phyloP scores from a whole-genome alignment of 1,140 invertebrate species.

The Lordiphosa clarofinis region DNA sequence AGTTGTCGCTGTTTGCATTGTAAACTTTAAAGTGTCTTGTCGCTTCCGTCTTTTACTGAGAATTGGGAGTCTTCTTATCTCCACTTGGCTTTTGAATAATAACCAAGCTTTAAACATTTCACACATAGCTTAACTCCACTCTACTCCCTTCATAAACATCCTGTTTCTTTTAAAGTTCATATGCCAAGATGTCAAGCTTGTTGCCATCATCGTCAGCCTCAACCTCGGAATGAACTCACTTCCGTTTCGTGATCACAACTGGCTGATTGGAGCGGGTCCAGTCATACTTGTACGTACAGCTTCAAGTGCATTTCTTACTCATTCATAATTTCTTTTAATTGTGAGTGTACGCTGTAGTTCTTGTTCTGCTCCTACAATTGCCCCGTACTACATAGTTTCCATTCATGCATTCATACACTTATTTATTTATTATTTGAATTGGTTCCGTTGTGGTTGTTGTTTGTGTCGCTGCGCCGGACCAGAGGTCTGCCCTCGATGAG shows the following conservation, averaged over 20 bases:
- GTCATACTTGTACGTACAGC: conserved; percentile 11
- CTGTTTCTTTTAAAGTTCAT: too few relatives aligned
- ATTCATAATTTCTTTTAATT: conserved; percentile 77
- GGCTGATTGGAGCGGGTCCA: conserved; percentile 26
- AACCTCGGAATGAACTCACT: conserved; percentile 62
- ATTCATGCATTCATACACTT: conserved; percentile 50
- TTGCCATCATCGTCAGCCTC: conserved; percentile 18
- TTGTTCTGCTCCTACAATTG: conserved; percentile 35
- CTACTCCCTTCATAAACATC: too few relatives aligned
- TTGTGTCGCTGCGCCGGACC: not conserved
- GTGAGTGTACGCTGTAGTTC: conserved; percentile 9
- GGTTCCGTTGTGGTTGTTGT: conserved; percentile 17
- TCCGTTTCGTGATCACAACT: conserved; percentile 35
- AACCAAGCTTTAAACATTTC: too few relatives aligned
- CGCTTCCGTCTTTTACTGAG: too few relatives aligned
- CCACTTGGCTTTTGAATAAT: too few relatives aligned
- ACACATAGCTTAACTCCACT: too few relatives aligned
- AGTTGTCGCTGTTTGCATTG: too few relatives aligned
- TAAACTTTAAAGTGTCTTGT: too few relatives aligned
- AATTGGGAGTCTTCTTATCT: too few relatives aligned
- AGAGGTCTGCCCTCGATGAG: conserved; percentile 17
- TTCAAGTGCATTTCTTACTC: conserved; percentile 61
- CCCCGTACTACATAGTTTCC: conserved; percentile 25
- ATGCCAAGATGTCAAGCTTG: too few relatives aligned
- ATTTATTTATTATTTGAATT: conserved; percentile 55